These are phyloP conservation scores for Melanotaenia pygmaea DNA, from an alignment of 2,797 vertebrate species.

Conservation along the genomic window DNA sequence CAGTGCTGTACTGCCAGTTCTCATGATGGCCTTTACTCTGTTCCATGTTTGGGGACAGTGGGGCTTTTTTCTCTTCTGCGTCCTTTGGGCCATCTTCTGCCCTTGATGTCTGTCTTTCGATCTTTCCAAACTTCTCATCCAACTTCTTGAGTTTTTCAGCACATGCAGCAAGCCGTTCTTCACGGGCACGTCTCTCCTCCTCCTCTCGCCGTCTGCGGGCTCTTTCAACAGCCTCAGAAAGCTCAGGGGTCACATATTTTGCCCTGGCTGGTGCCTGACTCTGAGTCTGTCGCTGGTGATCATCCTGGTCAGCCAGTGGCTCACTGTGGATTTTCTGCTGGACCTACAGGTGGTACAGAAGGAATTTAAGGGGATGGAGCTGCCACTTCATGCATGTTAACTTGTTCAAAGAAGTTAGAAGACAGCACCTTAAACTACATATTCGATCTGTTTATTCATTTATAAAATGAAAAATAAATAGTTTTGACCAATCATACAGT, in stretches of 20 bases:
- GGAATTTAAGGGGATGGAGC: not conserved
- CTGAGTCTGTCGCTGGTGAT: conserved; percentile 76
- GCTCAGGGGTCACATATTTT: conserved; percentile 91
- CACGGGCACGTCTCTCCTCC: conserved; percentile 92
- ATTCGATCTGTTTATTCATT: not conserved
- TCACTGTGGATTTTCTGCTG: conserved; percentile 88
- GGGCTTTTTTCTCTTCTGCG: conserved; percentile 79
- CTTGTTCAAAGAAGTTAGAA: not conserved
- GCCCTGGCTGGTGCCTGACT: conserved; percentile 84
- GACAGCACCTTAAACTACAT: not conserved
- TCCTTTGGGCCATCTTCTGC: conserved; percentile 83
- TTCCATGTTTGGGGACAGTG: conserved; percentile 81
- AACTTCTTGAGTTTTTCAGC: conserved; percentile 97
- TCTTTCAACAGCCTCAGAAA: conserved; percentile 94
- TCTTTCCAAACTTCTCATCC: conserved; percentile 92
- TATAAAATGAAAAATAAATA: not conserved
- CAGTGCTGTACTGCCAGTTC: conserved; percentile 81
- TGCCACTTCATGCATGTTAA: not conserved
- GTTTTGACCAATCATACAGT: not conserved
- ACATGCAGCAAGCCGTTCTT: conserved; percentile 94
- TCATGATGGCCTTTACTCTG: conserved; percentile 80
- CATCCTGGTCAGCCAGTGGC: conserved; percentile 87
- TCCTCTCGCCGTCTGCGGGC: conserved; percentile 93
- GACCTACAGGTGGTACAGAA: conserved; percentile 33
- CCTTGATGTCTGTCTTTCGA: conserved; percentile 85